A percentile compares a stretch with the other conserved stretches of the same genome.
These are phyloP conservation scores for Enteromius paludinosus DNA, from an alignment of 2,797 vertebrate species.

Conservation along the genomic window DNA sequence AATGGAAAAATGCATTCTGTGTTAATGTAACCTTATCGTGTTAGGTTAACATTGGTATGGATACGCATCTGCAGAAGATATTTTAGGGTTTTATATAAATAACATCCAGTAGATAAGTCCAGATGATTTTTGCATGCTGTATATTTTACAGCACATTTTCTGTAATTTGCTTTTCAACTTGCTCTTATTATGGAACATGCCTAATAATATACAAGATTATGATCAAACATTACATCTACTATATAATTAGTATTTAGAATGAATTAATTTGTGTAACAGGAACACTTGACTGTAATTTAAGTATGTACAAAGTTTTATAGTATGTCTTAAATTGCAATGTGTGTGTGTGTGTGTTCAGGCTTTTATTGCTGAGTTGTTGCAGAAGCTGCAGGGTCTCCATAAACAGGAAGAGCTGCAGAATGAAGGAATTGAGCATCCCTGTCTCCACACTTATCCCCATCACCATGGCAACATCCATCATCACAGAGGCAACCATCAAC, in stretches of 20 bases:
- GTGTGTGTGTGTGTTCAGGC: slow-evolving; percentile 59
- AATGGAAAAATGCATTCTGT: neutral
- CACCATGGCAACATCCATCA: slow-evolving; percentile 70
- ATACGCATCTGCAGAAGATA: neutral
- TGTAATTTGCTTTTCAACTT: neutral
- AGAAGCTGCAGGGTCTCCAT: slow-evolving; percentile 74
- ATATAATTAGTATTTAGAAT: neutral
- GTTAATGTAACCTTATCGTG: neutral
- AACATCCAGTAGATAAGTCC: neutral
- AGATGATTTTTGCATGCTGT: neutral
- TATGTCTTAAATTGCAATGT: neutral
- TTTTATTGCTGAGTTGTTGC: slow-evolving; percentile 75
- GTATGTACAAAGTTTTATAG: neutral
- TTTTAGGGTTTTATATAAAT: neutral
- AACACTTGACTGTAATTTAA: neutral
- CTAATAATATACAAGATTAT: neutral
- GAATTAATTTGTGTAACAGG: neutral
- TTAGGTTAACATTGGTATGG: neutral
- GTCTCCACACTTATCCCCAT: slow-evolving; percentile 71
- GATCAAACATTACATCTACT: neutral
- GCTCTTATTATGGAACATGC: neutral
- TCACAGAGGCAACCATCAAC: slow-evolving; percentile 63
- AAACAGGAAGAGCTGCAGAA: slow-evolving; percentile 79
- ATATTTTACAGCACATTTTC: neutral
- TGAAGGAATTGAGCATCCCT: slow-evolving; percentile 75